Conservation (phyloP, 2,888 invertebrate genomes). For the Tachina grossa region DNA sequence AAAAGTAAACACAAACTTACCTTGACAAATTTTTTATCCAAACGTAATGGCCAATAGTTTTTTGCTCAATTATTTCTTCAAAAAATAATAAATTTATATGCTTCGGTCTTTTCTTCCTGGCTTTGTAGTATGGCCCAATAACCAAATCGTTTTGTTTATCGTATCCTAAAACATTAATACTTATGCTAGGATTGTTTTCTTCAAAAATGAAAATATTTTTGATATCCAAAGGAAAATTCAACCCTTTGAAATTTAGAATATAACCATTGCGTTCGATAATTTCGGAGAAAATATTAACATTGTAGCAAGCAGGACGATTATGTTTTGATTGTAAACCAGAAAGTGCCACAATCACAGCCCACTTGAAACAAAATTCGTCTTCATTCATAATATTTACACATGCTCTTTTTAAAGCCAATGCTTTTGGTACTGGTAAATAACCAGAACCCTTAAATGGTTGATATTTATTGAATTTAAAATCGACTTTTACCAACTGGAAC, state of each 20-base stretch:
- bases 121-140: conserved; percentile 40
- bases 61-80: background rate
- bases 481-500: background rate
- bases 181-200: conserved; percentile 25
- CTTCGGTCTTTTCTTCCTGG: background rate
- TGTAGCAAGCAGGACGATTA: background rate
- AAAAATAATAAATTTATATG: conserved; percentile 25
- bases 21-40: conserved; percentile 38
- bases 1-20: background rate
- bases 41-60: background rate
- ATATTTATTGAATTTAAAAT: conserved; percentile 24
- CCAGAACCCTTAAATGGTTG: conserved; percentile 26
- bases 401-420: background rate
- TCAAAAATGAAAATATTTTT: conserved; percentile 30
- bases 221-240: conserved; percentile 18
- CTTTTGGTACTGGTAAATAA: conserved; percentile 1
- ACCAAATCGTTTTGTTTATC: conserved; percentile 10
- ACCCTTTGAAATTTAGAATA: conserved; percentile 12
- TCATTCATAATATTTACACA: conserved; percentile 13
- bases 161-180: conserved; percentile 47
- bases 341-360: conserved; percentile 2
- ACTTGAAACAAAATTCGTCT: conserved; percentile 26
- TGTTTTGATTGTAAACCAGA: background rate
- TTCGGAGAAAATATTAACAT: background rate
- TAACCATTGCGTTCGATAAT: background rate